Evolutionary conservation across 1,140 invertebrate species (phyloP).

Genomic region (Ceratitis capitata): DNA sequence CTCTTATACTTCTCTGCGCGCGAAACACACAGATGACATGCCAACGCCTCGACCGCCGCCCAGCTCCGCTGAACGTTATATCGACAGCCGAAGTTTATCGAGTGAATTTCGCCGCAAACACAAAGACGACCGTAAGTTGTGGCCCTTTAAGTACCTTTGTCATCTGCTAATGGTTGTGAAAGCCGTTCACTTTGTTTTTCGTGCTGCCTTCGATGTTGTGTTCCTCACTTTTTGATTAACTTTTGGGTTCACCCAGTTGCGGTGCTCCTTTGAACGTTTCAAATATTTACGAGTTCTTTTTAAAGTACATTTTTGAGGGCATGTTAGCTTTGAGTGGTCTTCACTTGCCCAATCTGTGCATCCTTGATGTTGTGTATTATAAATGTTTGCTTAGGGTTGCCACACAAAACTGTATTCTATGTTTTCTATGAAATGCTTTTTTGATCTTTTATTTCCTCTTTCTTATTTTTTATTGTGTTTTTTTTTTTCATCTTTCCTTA

Average conservation of each 20-base stretch:
- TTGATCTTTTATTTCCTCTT: not conserved
- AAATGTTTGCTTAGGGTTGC: constrained; percentile 51
- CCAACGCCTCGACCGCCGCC: constrained; percentile 55
- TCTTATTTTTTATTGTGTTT: not conserved
- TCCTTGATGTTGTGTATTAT: constrained; percentile 65
- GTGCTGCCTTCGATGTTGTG: constrained; percentile 60
- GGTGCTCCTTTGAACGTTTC: not conserved
- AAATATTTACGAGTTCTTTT: not conserved
- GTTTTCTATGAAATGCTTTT: constrained; percentile 19
- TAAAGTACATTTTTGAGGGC: not conserved
- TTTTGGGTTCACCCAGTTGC: not conserved
- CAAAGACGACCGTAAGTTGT: constrained; percentile 65
- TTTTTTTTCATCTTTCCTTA: not conserved
- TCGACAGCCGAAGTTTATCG: constrained; percentile 58
- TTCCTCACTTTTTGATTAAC: constrained; percentile 50
- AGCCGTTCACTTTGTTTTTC: constrained; percentile 7
- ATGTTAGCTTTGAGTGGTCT: constrained; percentile 31
- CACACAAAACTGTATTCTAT: not conserved
- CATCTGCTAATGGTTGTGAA: not conserved
- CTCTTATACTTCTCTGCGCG: not conserved
- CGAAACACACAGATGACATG: constrained; percentile 58
- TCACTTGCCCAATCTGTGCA: constrained; percentile 50
- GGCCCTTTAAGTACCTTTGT: not conserved
- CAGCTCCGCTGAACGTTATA: constrained; percentile 59
- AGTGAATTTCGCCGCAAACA: constrained; percentile 64